phyloP scores from a whole-genome alignment of 2,113 vertebrate genomes.

The Enhydra lutris region DNA sequence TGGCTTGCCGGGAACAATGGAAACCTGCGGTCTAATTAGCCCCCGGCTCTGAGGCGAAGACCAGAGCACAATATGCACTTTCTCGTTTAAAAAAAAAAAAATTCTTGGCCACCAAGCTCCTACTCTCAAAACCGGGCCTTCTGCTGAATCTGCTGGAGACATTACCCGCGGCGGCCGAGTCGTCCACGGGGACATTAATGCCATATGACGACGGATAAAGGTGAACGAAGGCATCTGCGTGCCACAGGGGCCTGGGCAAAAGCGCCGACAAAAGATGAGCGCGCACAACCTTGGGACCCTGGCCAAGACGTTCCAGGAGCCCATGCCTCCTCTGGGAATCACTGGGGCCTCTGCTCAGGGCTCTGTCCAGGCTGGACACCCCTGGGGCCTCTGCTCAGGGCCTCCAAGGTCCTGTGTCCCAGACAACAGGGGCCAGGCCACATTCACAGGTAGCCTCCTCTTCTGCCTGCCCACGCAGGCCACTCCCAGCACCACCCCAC shows the following conservation, averaged over 20 bases:
- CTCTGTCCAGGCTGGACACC: accelerated
- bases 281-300: accelerated
- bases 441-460: accelerated
- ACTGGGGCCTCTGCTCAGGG: neutral
- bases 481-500: accelerated
- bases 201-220: accelerated
- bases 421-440: no score
- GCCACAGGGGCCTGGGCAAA: neutral
- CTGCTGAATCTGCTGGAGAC: neutral
- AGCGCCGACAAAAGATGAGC: accelerated
- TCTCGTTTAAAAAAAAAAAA: neutral
- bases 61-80: neutral
- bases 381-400: neutral
- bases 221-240: neutral
- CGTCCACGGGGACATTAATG: accelerated
- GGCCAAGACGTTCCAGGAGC: no score
- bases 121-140: neutral
- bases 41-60: neutral
- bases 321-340: neutral
- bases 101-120: neutral
- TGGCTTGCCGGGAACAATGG: constrained; percentile 25
- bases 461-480: no score
- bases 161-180: accelerated
- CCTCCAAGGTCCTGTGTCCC: neutral
- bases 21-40: neutral